These are phyloP conservation scores for Grus americana DNA, from an alignment of 2,113 vertebrate genomes.

Conservation along the genomic window DNA sequence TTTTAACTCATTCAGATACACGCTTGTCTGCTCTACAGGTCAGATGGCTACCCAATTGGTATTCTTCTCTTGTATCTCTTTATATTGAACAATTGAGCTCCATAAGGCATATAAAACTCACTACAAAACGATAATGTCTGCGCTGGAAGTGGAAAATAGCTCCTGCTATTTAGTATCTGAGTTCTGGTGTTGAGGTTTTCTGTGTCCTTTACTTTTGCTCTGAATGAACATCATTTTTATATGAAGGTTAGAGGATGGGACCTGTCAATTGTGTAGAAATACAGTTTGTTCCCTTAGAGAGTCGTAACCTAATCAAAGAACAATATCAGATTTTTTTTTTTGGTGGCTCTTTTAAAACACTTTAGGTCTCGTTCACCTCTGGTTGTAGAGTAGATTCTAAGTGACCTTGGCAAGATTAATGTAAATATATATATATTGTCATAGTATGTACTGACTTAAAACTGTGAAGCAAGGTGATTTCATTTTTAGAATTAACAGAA, in stretches of 20 bases:
- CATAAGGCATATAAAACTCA: not conserved
- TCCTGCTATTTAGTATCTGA: not conserved
- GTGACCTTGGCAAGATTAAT: not conserved
- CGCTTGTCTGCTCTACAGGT: not conserved
- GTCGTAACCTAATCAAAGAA: not conserved
- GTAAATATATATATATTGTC: not conserved
- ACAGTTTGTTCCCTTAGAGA: not conserved
- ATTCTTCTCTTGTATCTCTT: not conserved
- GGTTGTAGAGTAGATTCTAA: not conserved
- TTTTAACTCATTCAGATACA: not conserved
- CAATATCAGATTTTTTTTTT: not conserved
- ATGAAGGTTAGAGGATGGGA: not conserved
- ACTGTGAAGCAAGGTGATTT: not conserved
- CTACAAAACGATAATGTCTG: not conserved
- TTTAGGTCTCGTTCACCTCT: not conserved
- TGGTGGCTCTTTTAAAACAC: not conserved
- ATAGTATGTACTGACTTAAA: not conserved
- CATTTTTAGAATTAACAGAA: not conserved
- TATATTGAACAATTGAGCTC: not conserved
- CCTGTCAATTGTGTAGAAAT: not conserved
- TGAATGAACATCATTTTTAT: not conserved
- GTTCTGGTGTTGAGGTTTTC: not conserved
- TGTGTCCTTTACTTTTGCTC: not conserved
- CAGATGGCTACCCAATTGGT: not conserved
- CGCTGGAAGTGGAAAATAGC: not conserved